Evolutionary conservation across 2,797 vertebrate genomes (phyloP).

Genomic region (Petrocephalus sullivani): DNA sequence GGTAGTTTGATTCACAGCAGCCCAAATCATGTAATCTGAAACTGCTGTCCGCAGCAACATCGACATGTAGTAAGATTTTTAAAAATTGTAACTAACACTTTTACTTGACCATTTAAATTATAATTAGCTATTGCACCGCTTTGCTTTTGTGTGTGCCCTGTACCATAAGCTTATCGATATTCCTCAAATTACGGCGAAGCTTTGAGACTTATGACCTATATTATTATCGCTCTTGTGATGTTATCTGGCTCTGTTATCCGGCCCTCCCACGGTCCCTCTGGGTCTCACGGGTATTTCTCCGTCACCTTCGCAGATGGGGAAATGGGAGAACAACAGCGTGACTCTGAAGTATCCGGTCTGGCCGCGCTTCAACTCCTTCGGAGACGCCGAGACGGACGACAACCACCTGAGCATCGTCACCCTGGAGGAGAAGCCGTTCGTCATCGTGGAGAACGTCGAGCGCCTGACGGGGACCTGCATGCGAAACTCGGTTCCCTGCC

Average conservation of each 20-base stretch:
- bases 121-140: neutral
- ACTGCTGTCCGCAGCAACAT: neutral
- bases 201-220: neutral
- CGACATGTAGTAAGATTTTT: neutral
- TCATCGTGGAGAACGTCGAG: conserved; percentile 96
- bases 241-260: neutral
- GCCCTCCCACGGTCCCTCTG: neutral
- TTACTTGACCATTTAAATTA: neutral
- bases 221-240: neutral
- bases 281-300: neutral
- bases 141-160: neutral
- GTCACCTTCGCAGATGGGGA: conserved; percentile 76
- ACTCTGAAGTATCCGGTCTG: conserved; percentile 89
- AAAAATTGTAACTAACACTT: neutral
- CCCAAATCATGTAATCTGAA: neutral
- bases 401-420: conserved; percentile 97
- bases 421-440: conserved; percentile 95
- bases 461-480: conserved; percentile 90
- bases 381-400: conserved; percentile 83
- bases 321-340: conserved; percentile 88
- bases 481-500: conserved; percentile 90
- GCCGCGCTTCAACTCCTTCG: conserved; percentile 89
- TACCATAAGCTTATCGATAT: neutral
- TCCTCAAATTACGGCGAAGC: neutral
- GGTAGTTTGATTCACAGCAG: neutral